These are phyloP conservation scores for Dromaius novaehollandiae DNA, from an alignment of 2,113 vertebrate genomes.

Conservation along the genomic window DNA sequence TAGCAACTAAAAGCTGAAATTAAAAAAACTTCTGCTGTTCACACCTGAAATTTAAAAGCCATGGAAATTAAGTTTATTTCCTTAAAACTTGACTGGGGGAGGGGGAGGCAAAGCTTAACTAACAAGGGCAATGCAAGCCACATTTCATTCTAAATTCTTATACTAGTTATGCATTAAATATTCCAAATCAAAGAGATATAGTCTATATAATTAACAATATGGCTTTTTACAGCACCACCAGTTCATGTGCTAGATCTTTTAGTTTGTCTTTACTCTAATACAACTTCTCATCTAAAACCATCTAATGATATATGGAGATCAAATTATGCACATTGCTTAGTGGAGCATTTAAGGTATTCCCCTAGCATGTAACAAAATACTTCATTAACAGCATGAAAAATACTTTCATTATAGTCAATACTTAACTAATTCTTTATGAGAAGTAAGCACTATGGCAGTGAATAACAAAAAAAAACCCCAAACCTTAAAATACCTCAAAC, in stretches of 20 bases:
- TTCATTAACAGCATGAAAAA: conserved; percentile 27
- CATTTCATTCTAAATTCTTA: conserved; percentile 2
- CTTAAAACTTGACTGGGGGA: background rate
- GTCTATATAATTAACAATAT: background rate
- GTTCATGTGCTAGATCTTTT: background rate
- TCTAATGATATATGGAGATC: background rate
- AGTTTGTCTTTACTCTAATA: background rate
- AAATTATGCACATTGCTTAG: background rate
- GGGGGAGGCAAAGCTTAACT: background rate
- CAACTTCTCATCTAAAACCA: background rate
- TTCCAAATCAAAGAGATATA: background rate
- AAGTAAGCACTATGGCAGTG: conserved; percentile 21
- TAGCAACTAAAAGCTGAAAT: background rate
- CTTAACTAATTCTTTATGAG: conserved; percentile 47
- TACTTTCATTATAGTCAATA: conserved; percentile 30
- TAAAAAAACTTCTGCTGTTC: background rate
- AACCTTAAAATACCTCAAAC: conserved; percentile 13
- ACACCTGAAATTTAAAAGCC: background rate
- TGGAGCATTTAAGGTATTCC: background rate
- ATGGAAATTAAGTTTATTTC: background rate
- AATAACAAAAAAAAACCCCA: conserved; percentile 46
- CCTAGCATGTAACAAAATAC: conserved; percentile 8
- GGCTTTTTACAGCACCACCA: background rate
- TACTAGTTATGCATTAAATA: background rate
- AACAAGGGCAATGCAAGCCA: background rate